phyloP scores from a whole-genome alignment of 2,113 vertebrate species.

The Struthidea cinerea region DNA sequence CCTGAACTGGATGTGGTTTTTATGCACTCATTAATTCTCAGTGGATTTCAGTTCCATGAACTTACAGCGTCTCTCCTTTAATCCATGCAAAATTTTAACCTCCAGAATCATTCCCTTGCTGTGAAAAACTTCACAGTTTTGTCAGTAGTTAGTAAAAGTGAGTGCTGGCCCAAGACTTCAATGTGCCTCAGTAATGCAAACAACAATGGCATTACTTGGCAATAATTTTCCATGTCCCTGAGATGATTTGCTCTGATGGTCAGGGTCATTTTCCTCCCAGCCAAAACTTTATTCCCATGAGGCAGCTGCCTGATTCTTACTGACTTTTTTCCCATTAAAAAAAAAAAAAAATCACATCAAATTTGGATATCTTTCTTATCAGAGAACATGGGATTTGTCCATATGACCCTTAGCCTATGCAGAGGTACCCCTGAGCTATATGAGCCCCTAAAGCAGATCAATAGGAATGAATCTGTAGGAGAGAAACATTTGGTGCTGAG shows the following conservation, averaged over 20 bases:
- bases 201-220: background rate
- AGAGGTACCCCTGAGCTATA: background rate
- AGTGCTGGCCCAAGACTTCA: background rate
- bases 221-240: background rate
- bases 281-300: conserved; percentile 11
- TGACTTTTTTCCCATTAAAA: background rate
- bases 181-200: background rate
- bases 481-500: background rate
- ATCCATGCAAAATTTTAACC: background rate
- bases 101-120: background rate
- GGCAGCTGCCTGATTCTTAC: background rate
- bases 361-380: background rate
- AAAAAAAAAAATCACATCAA: background rate
- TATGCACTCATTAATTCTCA: background rate
- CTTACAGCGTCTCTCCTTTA: background rate
- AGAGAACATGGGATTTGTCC: background rate
- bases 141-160: background rate
- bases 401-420: background rate
- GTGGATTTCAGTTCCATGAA: background rate
- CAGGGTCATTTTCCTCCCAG: background rate
- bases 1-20: background rate
- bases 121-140: background rate
- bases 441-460: background rate
- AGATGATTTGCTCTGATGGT: background rate
- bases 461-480: background rate